Base-by-base conservation (phyloP, 2,888 invertebrate species). In the Piscicola geometra region DNA sequence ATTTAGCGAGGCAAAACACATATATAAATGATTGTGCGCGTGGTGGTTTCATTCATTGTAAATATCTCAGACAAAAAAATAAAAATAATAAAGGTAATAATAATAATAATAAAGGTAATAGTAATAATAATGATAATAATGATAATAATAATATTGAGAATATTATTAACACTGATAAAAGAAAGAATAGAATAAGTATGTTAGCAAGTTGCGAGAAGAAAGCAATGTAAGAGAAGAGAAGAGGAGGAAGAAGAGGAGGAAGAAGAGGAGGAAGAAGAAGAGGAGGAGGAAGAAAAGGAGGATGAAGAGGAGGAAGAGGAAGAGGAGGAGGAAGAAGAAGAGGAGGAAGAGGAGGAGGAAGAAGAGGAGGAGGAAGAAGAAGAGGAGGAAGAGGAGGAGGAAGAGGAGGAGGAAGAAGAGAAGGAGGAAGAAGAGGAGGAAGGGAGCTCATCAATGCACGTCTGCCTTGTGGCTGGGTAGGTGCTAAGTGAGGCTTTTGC, bases 161-260 rank as follows among this genome's bases (percentile, higher is more conserved):
- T n/a, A n/a, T n/a, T n/a, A 50, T 15, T n/a, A 50, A 50, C 15
- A 15, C n/a, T 50, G 52, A n/a, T n/a, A 50, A 50, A 21, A 50
- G 52, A 50, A 5, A 1, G 30, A 1, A 18, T 2, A 66, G 32
- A 66, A 30, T 30, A 66, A 66, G 67, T 1, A 66, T 1, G 32
- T 12, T 33, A 30, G 33, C 30, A 5, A 68, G 0, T 9, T 0
- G n/a, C 68, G 12, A 5, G 5, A 32, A n/a, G n/a, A 68, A 68
- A 33, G 21, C 1, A 18, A 0, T 33, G 3, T 33, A 35, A 30
- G 32, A 35, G 32, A 9, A 15, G 33, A 32, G 67, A 67, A 32
- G 67, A 67, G 30, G 67, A n/a, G n/a, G n/a, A n/a, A n/a, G n/a
- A n/a, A n/a, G n/a, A 67, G 9, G 67, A 67, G 32, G 68, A 68